phyloP scores from a whole-genome alignment of 2,113 vertebrate species.

The Catharus fuscescens region DNA sequence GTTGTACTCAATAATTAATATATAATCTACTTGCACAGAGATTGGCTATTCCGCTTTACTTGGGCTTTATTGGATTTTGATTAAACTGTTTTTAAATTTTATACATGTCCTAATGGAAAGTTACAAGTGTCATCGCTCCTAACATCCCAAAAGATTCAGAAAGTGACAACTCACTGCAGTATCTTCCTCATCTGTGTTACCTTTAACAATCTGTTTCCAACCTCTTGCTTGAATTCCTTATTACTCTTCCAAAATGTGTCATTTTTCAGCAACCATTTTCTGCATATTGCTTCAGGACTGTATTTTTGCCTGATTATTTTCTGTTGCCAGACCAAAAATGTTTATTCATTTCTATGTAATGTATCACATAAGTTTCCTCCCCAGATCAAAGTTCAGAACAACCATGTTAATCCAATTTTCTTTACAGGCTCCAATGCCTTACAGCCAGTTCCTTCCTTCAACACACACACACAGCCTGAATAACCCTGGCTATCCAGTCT shows the following conservation, averaged over 20 bases:
- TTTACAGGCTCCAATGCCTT: background rate
- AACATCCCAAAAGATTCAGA: background rate
- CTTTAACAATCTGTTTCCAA: background rate
- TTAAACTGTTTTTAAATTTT: constrained; percentile 16
- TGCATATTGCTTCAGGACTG: background rate
- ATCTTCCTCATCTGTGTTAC: background rate
- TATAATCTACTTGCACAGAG: background rate
- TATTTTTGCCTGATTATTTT: background rate
- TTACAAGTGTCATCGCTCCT: background rate
- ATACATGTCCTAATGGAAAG: background rate
- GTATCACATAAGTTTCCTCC: background rate
- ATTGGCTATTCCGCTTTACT: background rate
- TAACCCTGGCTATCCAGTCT: background rate
- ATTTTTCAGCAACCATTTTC: background rate
- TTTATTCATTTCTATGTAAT: background rate
- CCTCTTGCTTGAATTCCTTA: background rate
- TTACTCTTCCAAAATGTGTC: background rate
- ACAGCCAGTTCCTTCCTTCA: background rate
- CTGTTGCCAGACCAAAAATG: background rate
- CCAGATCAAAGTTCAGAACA: constrained; percentile 7
- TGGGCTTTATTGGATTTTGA: constrained; percentile 1
- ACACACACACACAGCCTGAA: background rate
- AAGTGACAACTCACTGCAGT: background rate
- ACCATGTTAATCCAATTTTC: background rate
- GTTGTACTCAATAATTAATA: constrained; percentile 50